Evolutionary conservation across 2,113 vertebrate species (phyloP).

Genomic region (Candoia aspera): DNA sequence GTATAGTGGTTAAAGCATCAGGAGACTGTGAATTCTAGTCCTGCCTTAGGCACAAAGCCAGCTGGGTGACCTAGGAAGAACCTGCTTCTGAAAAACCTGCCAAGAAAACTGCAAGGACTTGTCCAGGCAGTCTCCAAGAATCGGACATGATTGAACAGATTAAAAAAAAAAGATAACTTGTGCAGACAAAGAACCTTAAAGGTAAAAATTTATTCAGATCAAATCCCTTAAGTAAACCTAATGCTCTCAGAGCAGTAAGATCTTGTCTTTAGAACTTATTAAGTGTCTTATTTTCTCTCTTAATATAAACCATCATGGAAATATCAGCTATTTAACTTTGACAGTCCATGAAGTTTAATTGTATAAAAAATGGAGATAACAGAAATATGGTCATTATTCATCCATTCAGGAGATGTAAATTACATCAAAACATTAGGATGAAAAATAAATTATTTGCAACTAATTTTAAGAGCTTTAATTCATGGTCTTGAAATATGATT

Average conservation of each 20-base stretch:
- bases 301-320: not conserved
- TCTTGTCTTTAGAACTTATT: too few species aligned
- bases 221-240: not conserved
- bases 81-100: too few species aligned
- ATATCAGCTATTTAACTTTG: not conserved
- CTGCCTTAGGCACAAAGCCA: too few species aligned
- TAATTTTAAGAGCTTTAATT: constrained; percentile 54
- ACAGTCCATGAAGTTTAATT: constrained; percentile 14
- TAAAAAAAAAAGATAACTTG: too few species aligned
- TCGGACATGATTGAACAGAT: too few species aligned
- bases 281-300: not conserved
- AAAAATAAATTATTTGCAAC: constrained; percentile 34
- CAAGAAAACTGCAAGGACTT: too few species aligned
- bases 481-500: constrained; percentile 6
- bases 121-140: too few species aligned
- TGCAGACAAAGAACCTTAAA: too few species aligned
- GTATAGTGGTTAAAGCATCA: too few species aligned
- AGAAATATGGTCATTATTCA: not conserved
- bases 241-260: too few species aligned
- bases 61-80: too few species aligned
- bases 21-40: too few species aligned
- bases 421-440: not conserved
- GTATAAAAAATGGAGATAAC: not conserved
- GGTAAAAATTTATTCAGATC: not conserved
- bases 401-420: not conserved